These are phyloP conservation scores for Lepidurus couesii DNA, from an alignment of 1,140 invertebrate genomes.

Conservation along the genomic window DNA sequence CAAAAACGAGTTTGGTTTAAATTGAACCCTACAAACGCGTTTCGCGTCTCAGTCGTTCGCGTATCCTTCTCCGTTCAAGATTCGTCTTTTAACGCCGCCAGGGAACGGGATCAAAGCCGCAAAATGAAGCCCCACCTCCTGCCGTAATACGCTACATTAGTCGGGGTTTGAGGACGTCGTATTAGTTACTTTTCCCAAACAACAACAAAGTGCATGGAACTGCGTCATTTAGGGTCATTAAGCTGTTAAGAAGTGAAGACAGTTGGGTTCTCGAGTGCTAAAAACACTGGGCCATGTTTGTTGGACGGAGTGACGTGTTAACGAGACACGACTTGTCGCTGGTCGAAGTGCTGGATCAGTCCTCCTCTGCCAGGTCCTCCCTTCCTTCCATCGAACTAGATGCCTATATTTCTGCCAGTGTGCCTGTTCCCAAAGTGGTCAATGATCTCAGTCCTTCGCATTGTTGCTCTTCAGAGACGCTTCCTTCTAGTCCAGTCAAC, in stretches of 20 bases:
- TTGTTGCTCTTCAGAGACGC: background rate
- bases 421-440: background rate
- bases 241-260: background rate
- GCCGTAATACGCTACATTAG: background rate
- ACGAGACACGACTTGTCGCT: background rate
- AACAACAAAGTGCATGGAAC: slow-evolving; percentile 22
- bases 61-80: too few relatives aligned
- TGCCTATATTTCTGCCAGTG: slow-evolving; percentile 13
- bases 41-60: too few relatives aligned
- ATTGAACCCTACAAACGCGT: too few relatives aligned
- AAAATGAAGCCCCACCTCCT: too few relatives aligned
- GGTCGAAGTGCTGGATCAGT: background rate
- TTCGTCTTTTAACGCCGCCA: too few relatives aligned
- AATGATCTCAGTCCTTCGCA: background rate
- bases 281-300: background rate
- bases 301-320: background rate
- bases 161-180: background rate
- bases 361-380: background rate
- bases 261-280: background rate
- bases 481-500: background rate
- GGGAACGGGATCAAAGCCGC: too few relatives aligned
- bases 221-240: background rate
- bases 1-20: too few relatives aligned
- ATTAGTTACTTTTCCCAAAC: background rate
- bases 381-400: slow-evolving; percentile 9